A percentile compares a stretch with the other conserved stretches of the same genome.
phyloP scores from a whole-genome alignment of 2,888 invertebrate species.

The Agrilus biguttatus region DNA sequence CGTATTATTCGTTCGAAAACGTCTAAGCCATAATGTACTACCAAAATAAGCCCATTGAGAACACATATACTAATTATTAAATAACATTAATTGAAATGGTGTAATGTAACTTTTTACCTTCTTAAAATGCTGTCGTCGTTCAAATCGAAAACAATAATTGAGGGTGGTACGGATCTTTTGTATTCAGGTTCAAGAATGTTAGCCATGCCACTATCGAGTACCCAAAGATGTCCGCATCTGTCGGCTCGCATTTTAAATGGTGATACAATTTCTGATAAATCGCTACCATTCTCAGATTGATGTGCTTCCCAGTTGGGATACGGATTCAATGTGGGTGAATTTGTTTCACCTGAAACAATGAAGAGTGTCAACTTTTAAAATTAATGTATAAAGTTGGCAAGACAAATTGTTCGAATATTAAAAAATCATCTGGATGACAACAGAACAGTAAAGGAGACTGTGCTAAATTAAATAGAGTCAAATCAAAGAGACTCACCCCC shows the following conservation, averaged over 20 bases:
- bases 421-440: too few species aligned
- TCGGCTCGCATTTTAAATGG: conserved; percentile 62
- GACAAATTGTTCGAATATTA: too few species aligned
- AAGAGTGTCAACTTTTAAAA: not conserved
- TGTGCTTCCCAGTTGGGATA: conserved; percentile 72
- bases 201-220: conserved; percentile 57
- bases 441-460: too few species aligned
- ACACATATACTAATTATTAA: too few species aligned
- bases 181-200: conserved; percentile 36
- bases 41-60: too few species aligned
- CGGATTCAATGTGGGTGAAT: conserved; percentile 57
- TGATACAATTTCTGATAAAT: conserved; percentile 53
- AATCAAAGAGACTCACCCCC: too few species aligned
- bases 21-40: too few species aligned
- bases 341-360: conserved; percentile 43
- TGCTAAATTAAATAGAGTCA: too few species aligned
- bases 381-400: too few species aligned
- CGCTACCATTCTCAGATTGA: conserved; percentile 24
- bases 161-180: too few species aligned
- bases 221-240: conserved; percentile 64
- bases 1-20: too few species aligned
- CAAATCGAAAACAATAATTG: conserved; percentile 45
- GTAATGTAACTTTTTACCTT: conserved; percentile 18
- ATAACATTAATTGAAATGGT: too few species aligned
- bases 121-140: conserved; percentile 54